These are phyloP conservation scores for Macroramphosus scolopax DNA, from an alignment of 2,797 vertebrate genomes.

Conservation along the genomic window DNA sequence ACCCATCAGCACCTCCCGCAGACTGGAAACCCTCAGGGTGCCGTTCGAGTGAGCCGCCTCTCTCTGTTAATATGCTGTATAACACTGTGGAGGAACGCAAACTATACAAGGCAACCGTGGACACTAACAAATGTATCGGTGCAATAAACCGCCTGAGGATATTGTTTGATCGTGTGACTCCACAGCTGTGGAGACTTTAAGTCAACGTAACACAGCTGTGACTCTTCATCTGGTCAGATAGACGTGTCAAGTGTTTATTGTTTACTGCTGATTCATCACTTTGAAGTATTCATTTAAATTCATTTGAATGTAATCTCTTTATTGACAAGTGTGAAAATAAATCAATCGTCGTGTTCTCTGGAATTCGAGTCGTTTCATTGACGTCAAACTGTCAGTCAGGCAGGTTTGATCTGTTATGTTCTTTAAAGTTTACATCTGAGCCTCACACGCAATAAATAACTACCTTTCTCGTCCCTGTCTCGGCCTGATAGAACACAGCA, in stretches of 20 bases:
- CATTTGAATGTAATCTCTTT: constrained; percentile 22
- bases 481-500: constrained; percentile 4
- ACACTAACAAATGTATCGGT: constrained; percentile 1
- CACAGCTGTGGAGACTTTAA: too few relatives aligned
- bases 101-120: too few relatives aligned
- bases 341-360: constrained; percentile 7
- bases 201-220: not conserved
- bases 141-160: not conserved
- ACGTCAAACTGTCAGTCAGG: not conserved
- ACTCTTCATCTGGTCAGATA: constrained; percentile 3
- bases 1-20: constrained; percentile 54
- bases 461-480: constrained; percentile 9
- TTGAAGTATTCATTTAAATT: constrained; percentile 14
- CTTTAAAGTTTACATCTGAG: constrained; percentile 12
- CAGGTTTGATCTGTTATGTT: not conserved
- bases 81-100: constrained; percentile 28
- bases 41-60: constrained; percentile 11
- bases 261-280: constrained; percentile 7
- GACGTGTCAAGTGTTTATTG: constrained; percentile 17
- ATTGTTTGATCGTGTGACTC: not conserved
- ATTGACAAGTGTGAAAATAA: constrained; percentile 20
- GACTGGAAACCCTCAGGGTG: constrained; percentile 38
- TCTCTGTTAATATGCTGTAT: constrained; percentile 37
- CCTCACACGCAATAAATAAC: constrained; percentile 30
- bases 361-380: constrained; percentile 1